Evolutionary conservation across 2,888 invertebrate species (phyloP).

Genomic region (Minunthozetes semirufus): DNA sequence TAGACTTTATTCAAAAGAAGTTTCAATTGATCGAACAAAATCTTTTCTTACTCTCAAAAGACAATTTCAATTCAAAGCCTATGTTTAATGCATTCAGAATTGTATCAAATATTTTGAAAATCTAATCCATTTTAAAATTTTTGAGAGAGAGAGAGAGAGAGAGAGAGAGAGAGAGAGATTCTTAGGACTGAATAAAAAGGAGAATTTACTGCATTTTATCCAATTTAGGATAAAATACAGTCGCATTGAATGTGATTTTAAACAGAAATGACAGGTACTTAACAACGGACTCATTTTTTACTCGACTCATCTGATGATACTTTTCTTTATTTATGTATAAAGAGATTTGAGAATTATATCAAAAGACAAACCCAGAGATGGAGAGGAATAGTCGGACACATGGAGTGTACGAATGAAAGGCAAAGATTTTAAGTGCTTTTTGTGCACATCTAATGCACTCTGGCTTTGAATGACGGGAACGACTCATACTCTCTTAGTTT

Average conservation of each 20-base stretch:
- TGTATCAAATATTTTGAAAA: no score
- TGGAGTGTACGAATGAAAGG: background rate
- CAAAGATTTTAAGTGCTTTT: constrained; percentile 13
- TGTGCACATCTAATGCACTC: background rate
- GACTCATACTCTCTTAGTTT: background rate
- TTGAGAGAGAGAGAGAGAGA: background rate
- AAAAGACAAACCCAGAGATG: background rate
- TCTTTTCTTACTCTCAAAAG: no score
- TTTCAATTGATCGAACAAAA: no score
- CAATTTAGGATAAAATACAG: background rate
- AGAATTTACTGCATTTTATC: background rate
- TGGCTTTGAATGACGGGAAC: background rate
- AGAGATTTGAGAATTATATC: background rate
- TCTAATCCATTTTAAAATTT: no score
- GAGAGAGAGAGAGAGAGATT: background rate
- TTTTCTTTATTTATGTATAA: background rate
- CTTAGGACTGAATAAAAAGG: background rate
- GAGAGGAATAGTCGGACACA: background rate
- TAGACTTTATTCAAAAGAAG: no score
- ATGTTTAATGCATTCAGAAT: no score
- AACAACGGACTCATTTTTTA: background rate
- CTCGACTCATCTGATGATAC: background rate
- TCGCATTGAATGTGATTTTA: background rate
- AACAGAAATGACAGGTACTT: background rate
- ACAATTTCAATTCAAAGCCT: no score